Base-by-base conservation (phyloP, 2,113 vertebrate genomes). In the Crotalus helleri region DNA sequence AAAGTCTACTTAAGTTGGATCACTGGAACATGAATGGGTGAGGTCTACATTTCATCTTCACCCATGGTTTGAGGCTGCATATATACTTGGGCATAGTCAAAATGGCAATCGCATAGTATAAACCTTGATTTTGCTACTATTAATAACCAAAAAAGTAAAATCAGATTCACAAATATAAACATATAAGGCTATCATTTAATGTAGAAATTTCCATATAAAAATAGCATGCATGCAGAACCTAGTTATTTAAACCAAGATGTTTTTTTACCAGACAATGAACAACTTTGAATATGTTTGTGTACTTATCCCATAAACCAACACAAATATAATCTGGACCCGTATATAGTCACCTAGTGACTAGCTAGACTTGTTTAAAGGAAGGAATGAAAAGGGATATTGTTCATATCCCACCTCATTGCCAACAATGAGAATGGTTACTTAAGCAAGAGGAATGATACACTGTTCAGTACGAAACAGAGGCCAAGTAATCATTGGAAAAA, bases 341-440 rank as follows among this genome's bases (percentile, higher is more conserved):
- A 95, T 88, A 94, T 95, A 90, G 5, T 89, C 23, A 46, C 0
- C 88, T 17, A 90, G 24, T 9, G 57, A 95, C 92, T 93, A 96
- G 97, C 96, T 91, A 94, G 87, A 95, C 91, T 93, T 93, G 55
- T 93, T 87, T 92, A 94, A 96, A 95, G 92, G 0, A 92, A 74
- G 92, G 88, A 92, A 10, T 1, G 85, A 93, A 90, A 61, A 57
- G 92, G 81, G 59, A 10, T 0, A 4, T 89, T 85, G 0, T 85
- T 58, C 61, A 90, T 24, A 33, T 88, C 90, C 91, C 1, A 1
- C 33, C 69, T 93, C 93, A 92, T 39, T 51, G 88, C 94, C 94
- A 94, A 96, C 96, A 97, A 88, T 39, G 93, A 90, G 90, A 94
- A 87, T 61, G 39, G 64, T 91, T 91, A 92, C 15, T 95, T 93